These are phyloP conservation scores for Drosophila barbarae DNA, from an alignment of 2,888 invertebrate species.

Conservation along the genomic window DNA sequence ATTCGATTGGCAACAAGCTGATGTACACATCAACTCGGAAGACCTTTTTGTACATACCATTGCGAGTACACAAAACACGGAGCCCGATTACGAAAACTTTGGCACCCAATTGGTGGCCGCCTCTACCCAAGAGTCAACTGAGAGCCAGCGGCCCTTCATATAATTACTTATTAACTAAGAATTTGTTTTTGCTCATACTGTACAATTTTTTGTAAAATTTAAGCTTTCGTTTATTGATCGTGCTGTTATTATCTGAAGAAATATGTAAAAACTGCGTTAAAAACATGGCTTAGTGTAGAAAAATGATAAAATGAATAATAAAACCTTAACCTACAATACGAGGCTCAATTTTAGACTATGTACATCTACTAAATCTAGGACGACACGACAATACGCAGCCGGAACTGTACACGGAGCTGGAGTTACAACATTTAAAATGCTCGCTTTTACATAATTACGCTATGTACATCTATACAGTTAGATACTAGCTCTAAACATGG, in stretches of 20 bases:
- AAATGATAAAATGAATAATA: conserved; percentile 12
- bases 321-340: conserved; percentile 21
- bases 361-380: conserved; percentile 17
- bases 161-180: too few species aligned
- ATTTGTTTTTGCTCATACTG: not conserved
- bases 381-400: conserved; percentile 16
- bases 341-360: conserved; percentile 22
- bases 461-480: conserved; percentile 36
- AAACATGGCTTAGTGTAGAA: conserved; percentile 12
- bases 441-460: conserved; percentile 32
- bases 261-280: conserved; percentile 14
- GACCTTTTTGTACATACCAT: not conserved
- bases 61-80: not conserved
- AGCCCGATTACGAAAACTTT: conserved; percentile 36
- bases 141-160: not conserved
- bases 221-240: conserved; percentile 14
- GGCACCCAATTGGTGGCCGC: conserved; percentile 47
- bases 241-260: conserved; percentile 3
- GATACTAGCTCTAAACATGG: conserved; percentile 25
- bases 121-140: conserved; percentile 45
- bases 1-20: not conserved
- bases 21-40: not conserved
- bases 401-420: conserved; percentile 29
- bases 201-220: not conserved
- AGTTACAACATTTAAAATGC: conserved; percentile 36